Evolutionary conservation across 2,113 vertebrate genomes (phyloP), one percentile per base, ranked within the genome.

Genomic region (Tyrannus savana): DNA sequence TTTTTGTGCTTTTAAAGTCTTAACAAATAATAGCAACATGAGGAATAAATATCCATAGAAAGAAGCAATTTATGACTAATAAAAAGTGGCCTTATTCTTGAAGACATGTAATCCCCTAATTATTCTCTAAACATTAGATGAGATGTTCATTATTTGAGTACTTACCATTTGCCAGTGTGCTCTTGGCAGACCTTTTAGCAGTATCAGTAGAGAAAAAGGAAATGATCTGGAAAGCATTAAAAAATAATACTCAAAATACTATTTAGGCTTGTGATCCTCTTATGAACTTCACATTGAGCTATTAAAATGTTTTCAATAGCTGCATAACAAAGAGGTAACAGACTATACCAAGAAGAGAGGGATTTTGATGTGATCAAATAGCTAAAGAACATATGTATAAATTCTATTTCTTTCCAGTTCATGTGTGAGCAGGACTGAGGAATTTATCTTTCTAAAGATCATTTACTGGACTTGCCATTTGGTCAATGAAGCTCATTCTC

Each of bases 221-320:
- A 92, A 90, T 72, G 23, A 93, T 4, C 28, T 78, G n/a, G 39
- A 74, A 94, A 97, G 64, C 9, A 73, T 63, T 85, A 96, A 92
- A 94, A 89, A 90, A 84, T 75, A 56, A 66, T 89, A 91, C 56
- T 63, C 39, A 66, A 75, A 86, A 82, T 66, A 79, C 44, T 50
- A 68, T 85, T 77, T 83, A 58, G 21, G 23, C 28, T 35, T 56
- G 62, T 79, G 52, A 84, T 89, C 33, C 69, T 91, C 64, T 90
- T 64, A 80, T 31, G 56, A 91, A 60, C 58, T 90, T 87, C 41
- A 75, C 41, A 81, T 5, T 75, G 53, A 90, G 41, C n/a, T 74
- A 68, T 87, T 92, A 87, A 33, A 91, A 92, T 22, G 7, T 23
- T 59, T 31, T 67, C 41, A 60, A 5, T 31, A 22, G 58, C 25